phyloP scores from a whole-genome alignment of 1,140 invertebrate species.

The Vanessa tameamea region DNA sequence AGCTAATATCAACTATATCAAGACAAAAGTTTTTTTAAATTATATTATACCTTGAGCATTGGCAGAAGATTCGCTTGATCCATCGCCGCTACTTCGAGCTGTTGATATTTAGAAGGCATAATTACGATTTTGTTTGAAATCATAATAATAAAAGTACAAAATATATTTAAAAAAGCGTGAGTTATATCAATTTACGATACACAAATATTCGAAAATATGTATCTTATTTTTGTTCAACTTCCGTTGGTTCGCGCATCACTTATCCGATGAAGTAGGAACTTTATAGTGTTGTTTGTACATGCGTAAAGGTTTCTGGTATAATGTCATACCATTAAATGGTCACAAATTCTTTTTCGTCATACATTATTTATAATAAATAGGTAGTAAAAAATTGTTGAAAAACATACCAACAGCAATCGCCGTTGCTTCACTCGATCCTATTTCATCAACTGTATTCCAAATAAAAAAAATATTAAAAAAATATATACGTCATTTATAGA shows the following conservation, averaged over 20 bases:
- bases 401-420: background rate
- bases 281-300: too few species aligned
- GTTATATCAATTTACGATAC: too few species aligned
- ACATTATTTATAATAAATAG: too few species aligned
- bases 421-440: background rate
- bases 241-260: too few species aligned
- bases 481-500: background rate
- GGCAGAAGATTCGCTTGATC: slow-evolving; percentile 14
- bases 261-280: background rate
- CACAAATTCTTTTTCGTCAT: too few species aligned
- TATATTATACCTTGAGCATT: background rate
- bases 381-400: background rate
- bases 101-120: background rate
- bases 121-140: background rate
- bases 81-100: slow-evolving; percentile 18
- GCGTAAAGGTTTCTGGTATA: too few species aligned
- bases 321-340: too few species aligned
- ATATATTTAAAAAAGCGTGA: too few species aligned
- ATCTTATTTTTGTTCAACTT: background rate
- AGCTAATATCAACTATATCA: too few species aligned
- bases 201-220: too few species aligned
- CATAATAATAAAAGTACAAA: background rate
- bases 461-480: background rate
- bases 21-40: too few species aligned
- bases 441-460: background rate